Evolutionary conservation across 1,140 invertebrate species (phyloP), one percentile per base, ranked within the genome.

Genomic region (Nebria ingens): DNA sequence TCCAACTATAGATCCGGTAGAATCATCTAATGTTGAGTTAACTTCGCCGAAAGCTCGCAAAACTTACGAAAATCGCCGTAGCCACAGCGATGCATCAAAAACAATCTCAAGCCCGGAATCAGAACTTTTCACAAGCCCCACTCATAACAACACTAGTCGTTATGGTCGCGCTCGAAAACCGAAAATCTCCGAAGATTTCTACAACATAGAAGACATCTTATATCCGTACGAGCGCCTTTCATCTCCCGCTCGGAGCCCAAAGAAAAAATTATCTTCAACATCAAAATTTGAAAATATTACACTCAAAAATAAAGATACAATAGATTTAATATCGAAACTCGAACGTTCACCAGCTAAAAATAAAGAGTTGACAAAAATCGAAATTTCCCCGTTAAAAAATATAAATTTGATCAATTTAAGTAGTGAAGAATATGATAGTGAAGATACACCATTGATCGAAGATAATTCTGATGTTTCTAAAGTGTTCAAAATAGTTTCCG

Each of bases 141-240:
- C 9, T 45, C 9, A 4, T 4, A 34, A 34, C n/a, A 45, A 45
- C 17, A 45, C 40, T 12, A 65, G 63, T 59, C 52, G 65, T 3
- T 66, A 63, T 56, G 65, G 65, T 19, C 55, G 64, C n/a, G 38
- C 57, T 21, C 58, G 60, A n/a, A 66, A 66, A 56, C 63, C 59
- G 25, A 62, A 61, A 49, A 51, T 64, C 11, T 50, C 57, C 21
- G 56, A 54, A 25, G 65, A 66, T 57, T 66, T 60, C 53, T 56
- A 61, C 12, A 61, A 58, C n/a, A 66, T 64, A 21, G 65, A 66
- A 40, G 59, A 58, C n/a, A 60, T 58, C 42, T 56, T 65, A 9
- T 58, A 59, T 51, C 13, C 52, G 17, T 38, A 57, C 19, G 59
- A 58, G 51, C 56, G 50, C 20, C 51, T 56, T 25, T 19, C 23